Conservation (phyloP, 2,797 vertebrate species). For the Cottoperca gobio region DNA sequence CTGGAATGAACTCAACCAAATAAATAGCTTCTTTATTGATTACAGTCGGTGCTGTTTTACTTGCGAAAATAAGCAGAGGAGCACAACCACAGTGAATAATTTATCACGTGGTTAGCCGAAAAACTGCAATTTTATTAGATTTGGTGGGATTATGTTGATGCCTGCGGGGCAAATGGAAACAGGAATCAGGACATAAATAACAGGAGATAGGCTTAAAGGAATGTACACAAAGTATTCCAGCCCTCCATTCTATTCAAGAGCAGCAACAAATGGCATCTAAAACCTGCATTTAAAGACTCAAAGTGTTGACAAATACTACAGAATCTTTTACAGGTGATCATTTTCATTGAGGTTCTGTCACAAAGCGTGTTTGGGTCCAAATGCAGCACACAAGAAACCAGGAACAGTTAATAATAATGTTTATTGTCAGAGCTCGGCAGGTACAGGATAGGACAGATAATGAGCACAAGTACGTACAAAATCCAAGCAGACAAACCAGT, state of each 20-base stretch:
- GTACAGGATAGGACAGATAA: too few relatives aligned
- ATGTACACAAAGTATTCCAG: background rate
- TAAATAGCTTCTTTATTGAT: conserved; percentile 23
- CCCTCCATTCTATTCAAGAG: background rate
- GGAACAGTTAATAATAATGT: too few relatives aligned
- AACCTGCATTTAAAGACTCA: conserved; percentile 7
- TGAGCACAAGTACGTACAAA: too few relatives aligned
- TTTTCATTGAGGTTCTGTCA: background rate
- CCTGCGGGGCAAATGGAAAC: conserved; percentile 15
- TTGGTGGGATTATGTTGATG: conserved; percentile 39
- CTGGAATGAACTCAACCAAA: conserved; percentile 8
- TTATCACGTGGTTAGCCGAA: conserved; percentile 22
- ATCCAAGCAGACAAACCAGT: too few relatives aligned
- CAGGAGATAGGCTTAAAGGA: conserved; percentile 1
- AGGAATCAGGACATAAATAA: conserved; percentile 6
- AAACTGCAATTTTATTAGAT: conserved; percentile 29
- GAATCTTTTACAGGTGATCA: background rate
- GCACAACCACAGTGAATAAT: conserved; percentile 23
- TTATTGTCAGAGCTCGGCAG: too few relatives aligned
- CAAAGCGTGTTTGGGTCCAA: too few relatives aligned
- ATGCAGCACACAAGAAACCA: too few relatives aligned
- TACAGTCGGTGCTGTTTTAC: conserved; percentile 13
- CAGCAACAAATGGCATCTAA: background rate
- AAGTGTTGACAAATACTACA: background rate
- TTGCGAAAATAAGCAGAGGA: conserved; percentile 15